phyloP scores from a whole-genome alignment of 2,888 invertebrate species.

The Oligia latruncula region DNA sequence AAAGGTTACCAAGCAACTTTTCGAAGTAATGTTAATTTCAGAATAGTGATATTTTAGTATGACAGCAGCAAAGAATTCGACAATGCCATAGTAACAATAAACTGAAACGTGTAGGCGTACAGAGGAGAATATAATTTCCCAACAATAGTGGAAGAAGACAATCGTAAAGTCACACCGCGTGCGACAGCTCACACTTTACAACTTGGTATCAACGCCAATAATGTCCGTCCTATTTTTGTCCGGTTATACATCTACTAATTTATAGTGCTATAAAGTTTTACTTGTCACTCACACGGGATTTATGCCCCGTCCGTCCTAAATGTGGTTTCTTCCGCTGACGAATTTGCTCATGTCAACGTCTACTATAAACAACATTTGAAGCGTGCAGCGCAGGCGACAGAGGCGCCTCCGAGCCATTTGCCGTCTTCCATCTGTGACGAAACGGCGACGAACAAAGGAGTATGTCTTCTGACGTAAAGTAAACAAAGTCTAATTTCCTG shows the following conservation, averaged over 20 bases:
- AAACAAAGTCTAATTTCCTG: constrained; percentile 89
- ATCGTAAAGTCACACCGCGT: constrained; percentile 80
- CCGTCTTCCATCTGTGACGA: constrained; percentile 81
- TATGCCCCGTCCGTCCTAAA: constrained; percentile 86
- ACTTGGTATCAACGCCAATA: constrained; percentile 83
- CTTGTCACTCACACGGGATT: constrained; percentile 88
- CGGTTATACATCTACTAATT: constrained; percentile 85
- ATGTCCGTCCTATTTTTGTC: constrained; percentile 83
- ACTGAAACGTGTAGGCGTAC: constrained; percentile 38
- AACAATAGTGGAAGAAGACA: constrained; percentile 69
- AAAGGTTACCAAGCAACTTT: background rate
- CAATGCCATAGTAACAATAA: constrained; percentile 18
- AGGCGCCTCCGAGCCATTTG: constrained; percentile 82
- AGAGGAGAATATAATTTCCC: constrained; percentile 49
- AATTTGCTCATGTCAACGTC: constrained; percentile 88
- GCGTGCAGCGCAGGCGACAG: constrained; percentile 80
- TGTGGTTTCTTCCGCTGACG: constrained; percentile 89
- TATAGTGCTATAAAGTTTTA: constrained; percentile 88
- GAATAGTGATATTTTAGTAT: background rate
- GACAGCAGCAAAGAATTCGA: background rate
- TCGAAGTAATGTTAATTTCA: too few species aligned
- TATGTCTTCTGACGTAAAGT: constrained; percentile 85
- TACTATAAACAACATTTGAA: constrained; percentile 76
- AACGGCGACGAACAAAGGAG: constrained; percentile 80
- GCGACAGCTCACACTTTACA: constrained; percentile 86